Base-by-base conservation (phyloP, 2,113 vertebrate genomes). In the Paracanthobrama guichenoti region DNA sequence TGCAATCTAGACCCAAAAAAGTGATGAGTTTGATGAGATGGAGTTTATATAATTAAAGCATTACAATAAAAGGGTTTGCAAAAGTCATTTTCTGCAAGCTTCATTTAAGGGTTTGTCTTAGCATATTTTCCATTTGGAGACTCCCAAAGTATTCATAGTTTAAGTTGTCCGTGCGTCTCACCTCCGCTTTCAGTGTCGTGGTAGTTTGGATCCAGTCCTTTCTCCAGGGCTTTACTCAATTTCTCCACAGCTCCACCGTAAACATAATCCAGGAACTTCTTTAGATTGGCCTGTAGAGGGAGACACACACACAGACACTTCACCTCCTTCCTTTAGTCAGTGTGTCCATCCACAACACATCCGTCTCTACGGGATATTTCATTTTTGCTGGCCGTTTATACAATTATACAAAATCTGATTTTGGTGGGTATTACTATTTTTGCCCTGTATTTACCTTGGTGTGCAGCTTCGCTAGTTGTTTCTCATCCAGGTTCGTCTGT, bases 371-470 rank as follows among this genome's bases (percentile, higher is more conserved):
- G 20, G 50, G 18, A 20, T 2, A 55, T 55, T 55, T 20, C 18
- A 9, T 22, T 55, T 55, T 55, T 22, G 53, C 53, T 55, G 12
- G 8, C 26, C 3, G 16, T 44, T 62, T 11, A 35, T 79, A 3
- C 13, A 79, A 14, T 72, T 20, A 28, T n/a, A 42, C 12, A 31
- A 1, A 16, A 39, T 39, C 9, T 26, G 20, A 7, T 3, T 26
- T 6, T 48, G 60, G 62, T 69, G 35, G 31, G 20, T 39, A 6
- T 69, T 6, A 2, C 22, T 31, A 16, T 22, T 46, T 28, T 46
- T 92, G 99, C 97, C 96, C 99, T 99, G 0, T 96, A 96, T 44
- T 48, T 92, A 99, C 98, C 97, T 99, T 99, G 0, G 96, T 96
- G 88, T 97, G 96, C 82, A 99, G 92, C 87, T 98, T 99, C 84